Evolutionary conservation across 2,113 vertebrate species (phyloP).

Genomic region (Rafetus swinhoei): DNA sequence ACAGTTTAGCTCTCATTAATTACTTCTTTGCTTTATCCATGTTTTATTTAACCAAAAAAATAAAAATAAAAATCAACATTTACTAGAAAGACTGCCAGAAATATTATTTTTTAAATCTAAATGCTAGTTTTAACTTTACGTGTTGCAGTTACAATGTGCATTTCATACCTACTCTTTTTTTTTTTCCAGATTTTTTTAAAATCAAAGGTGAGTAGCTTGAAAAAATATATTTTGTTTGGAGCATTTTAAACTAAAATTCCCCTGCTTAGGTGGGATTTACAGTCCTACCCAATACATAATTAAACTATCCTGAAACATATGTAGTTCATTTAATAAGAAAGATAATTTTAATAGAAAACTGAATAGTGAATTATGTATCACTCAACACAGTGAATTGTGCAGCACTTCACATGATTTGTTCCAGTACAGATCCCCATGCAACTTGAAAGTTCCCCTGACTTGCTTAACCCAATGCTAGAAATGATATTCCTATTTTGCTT

Average conservation of each 20-base stretch:
- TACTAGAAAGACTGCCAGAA: slow-evolving; percentile 35
- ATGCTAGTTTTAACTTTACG: neutral
- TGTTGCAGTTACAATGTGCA: neutral
- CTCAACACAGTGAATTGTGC: slow-evolving; percentile 51
- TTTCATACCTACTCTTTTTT: neutral
- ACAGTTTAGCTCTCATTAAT: neutral
- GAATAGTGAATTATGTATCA: slow-evolving; percentile 42
- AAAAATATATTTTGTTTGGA: neutral
- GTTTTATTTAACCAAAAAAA: neutral
- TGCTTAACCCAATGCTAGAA: slow-evolving; percentile 50
- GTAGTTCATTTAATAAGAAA: slow-evolving; percentile 44
- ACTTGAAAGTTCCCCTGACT: slow-evolving; percentile 58
- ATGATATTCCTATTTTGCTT: slow-evolving; percentile 56
- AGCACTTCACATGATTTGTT: slow-evolving; percentile 63
- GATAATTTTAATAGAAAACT: slow-evolving; percentile 55
- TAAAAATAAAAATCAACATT: neutral
- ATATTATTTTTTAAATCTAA: neutral
- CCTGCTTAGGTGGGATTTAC: no score
- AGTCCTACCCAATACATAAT: neutral
- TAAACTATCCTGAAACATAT: slow-evolving; percentile 24
- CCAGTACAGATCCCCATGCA: slow-evolving; percentile 55
- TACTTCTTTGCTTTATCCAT: neutral
- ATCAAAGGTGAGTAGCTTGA: neutral
- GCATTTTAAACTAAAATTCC: slow-evolving; percentile 13
- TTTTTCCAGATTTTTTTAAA: neutral